Percentiles rank a stretch among this genome's conserved stretches.
Conservation (phyloP, 2,797 vertebrate species). For the Helarctos malayanus region DNA sequence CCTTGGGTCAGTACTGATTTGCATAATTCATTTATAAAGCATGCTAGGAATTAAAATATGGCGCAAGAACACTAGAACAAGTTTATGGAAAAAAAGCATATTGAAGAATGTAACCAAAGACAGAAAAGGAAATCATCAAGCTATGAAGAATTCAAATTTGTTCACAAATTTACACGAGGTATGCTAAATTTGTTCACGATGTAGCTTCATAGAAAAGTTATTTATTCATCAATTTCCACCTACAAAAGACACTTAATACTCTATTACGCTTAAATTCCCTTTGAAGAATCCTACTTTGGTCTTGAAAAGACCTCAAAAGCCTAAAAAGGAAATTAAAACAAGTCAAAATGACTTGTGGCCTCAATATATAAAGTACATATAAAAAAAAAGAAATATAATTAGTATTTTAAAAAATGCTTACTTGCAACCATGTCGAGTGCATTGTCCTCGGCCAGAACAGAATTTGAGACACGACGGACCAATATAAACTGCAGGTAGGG, state of each 20-base stretch:
- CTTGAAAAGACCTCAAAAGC: constrained; percentile 65
- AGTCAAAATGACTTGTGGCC: constrained; percentile 53
- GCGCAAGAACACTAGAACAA: background rate
- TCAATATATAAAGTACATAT: background rate
- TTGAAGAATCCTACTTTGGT: constrained; percentile 53
- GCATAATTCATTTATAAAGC: constrained; percentile 56
- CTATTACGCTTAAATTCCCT: constrained; percentile 1
- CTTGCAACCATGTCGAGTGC: constrained; percentile 98
- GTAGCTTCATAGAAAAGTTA: constrained; percentile 55
- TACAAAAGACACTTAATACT: constrained; percentile 44
- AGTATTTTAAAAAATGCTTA: constrained; percentile 88
- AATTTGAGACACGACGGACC: constrained; percentile 98
- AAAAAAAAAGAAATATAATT: constrained; percentile 42
- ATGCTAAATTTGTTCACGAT: constrained; percentile 34
- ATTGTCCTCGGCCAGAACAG: constrained; percentile 98
- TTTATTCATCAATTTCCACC: constrained; percentile 55
- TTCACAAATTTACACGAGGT: constrained; percentile 66
- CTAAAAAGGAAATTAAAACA: constrained; percentile 59
- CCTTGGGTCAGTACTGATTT: constrained; percentile 29
- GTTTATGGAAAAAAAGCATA: constrained; percentile 28
- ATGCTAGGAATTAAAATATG: background rate
- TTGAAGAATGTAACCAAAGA: constrained; percentile 2
- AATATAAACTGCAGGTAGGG: constrained; percentile 94
- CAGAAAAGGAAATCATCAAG: background rate
- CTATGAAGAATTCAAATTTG: constrained; percentile 52